phyloP scores from a whole-genome alignment of 2,113 vertebrate genomes.

The Psilopogon haemacephalus region DNA sequence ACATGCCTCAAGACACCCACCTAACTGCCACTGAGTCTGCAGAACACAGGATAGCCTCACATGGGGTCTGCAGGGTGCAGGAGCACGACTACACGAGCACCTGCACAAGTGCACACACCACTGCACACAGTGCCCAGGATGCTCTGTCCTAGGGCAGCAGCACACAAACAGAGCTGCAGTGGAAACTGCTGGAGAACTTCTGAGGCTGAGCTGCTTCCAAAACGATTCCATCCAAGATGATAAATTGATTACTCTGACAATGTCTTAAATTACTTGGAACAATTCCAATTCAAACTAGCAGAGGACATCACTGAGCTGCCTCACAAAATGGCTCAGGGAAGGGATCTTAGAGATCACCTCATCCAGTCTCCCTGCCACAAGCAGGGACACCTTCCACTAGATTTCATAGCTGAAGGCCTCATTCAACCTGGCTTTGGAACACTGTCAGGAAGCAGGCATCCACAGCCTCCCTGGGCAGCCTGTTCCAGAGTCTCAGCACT shows the following conservation, averaged over 20 bases:
- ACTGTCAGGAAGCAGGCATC: no score
- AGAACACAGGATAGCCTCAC: not conserved
- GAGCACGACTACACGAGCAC: accelerated
- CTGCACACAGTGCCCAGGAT: accelerated
- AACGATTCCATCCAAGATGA: not conserved
- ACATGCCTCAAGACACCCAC: not conserved
- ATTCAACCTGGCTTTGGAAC: no score
- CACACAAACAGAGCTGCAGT: not conserved
- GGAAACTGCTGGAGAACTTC: not conserved
- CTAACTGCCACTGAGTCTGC: accelerated
- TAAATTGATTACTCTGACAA: not conserved
- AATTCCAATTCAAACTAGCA: not conserved
- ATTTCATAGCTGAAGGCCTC: no score
- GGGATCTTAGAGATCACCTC: no score
- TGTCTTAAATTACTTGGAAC: not conserved
- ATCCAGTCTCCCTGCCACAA: no score
- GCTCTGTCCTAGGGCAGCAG: not conserved
- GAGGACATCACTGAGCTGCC: not conserved
- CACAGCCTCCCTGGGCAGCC: no score
- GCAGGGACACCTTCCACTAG: no score
- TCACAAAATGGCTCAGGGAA: not conserved
- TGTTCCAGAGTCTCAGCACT: no score
- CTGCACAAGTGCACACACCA: accelerated
- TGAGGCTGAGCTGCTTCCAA: accelerated
- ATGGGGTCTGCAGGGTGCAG: not conserved